Base-by-base conservation (phyloP, 2,888 invertebrate genomes). In the Melangyna quadrimaculata region DNA sequence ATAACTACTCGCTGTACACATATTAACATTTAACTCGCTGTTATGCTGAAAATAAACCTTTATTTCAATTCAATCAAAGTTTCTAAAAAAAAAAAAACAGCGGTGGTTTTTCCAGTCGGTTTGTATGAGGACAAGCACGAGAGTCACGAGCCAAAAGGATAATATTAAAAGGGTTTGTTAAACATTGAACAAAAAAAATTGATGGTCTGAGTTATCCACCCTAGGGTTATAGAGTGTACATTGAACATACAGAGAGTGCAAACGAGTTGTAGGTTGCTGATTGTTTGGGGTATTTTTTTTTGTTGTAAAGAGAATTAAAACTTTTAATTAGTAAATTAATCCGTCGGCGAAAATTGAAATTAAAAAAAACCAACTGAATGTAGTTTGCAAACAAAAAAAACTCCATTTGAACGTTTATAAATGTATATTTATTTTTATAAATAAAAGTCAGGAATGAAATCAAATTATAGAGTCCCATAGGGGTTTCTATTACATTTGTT, bases 281-380 rank as follows among this genome's bases (percentile, higher is more conserved):
- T 65, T 65, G 24, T n/a, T 9, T 65, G n/a, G 10, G 4, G 12
- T 45, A 12, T 63, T 51, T 65, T 63, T 43, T 43, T 27, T 45
- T 48, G 45, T 40, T 43, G 40, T 2, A 29, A 45, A 69, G 40
- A 70, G 69, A 79, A 79, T 78, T 75, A 67, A 75, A 84, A 79
- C 59, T 79, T 79, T 84, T 84, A 84, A 84, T 84, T 79, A 84
- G 79, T 75, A 72, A 75, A 84, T 55, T 72, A 67, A 72, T 67
- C 79, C 75, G 78, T 65, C 63, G 73, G 63, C 24, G 3, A 67
- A 43, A 27, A 43, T 17, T 17, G 27, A 32, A 9, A 32, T 4
- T n/a, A 57, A 59, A 35, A 22, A 59, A 14, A 35, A 5, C 1
- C 1, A 48, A 22, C 22, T 51, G 24, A 7, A 51, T 27, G 29